These are phyloP conservation scores for Idaea dimidiata DNA, from an alignment of 2,888 invertebrate genomes.

Conservation along the genomic window DNA sequence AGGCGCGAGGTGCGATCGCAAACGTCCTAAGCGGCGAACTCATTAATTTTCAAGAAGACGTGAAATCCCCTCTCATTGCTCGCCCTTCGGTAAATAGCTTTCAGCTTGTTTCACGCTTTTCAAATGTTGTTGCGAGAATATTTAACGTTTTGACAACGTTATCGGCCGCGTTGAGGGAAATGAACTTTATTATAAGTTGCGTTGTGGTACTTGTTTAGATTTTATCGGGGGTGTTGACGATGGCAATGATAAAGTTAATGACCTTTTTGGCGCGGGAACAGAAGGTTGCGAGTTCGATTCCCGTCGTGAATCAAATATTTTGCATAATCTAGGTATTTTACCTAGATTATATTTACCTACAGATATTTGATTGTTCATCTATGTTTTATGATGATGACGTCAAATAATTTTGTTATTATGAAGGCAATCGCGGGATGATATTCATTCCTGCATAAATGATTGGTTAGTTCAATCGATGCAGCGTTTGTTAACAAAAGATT, in stretches of 20 bases:
- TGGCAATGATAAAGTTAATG: background rate
- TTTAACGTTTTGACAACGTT: constrained; percentile 22
- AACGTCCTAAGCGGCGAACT: constrained; percentile 72
- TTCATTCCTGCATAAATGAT: no score
- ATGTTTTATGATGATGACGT: no score
- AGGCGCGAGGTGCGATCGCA: constrained; percentile 69
- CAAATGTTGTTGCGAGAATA: constrained; percentile 22
- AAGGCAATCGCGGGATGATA: no score
- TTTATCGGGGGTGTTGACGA: background rate
- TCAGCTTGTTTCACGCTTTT: constrained; percentile 55
- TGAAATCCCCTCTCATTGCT: constrained; percentile 66
- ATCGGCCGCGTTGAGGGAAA: constrained; percentile 17
- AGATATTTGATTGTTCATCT: no score
- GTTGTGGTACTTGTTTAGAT: background rate
- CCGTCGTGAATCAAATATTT: no score
- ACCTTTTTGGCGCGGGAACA: background rate
- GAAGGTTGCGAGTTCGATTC: background rate
- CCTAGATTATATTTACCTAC: no score
- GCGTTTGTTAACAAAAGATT: no score
- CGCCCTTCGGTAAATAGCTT: constrained; percentile 62
- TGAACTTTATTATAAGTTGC: constrained; percentile 3
- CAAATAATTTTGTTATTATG: no score
- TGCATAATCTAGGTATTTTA: no score
- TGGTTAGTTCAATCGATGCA: no score
- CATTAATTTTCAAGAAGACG: constrained; percentile 78